Percentiles rank a stretch among this genome's conserved stretches.
Evolutionary conservation across 2,113 vertebrate species (phyloP).

Genomic region (Plotosus lineatus): DNA sequence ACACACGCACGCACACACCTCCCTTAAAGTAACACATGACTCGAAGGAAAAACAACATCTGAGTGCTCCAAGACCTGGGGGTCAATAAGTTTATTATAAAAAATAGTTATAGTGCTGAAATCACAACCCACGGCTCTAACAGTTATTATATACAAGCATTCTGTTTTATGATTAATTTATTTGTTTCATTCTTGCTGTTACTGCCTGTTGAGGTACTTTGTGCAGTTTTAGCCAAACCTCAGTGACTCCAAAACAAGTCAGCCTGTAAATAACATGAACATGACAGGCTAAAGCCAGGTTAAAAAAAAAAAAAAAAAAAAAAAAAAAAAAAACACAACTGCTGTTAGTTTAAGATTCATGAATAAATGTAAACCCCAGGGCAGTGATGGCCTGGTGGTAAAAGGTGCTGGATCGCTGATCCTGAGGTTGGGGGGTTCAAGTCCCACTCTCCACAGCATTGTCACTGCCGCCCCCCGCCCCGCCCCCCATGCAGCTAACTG

Average conservation of each 20-base stretch:
- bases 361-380: too few relatives aligned
- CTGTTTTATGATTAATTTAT: neutral
- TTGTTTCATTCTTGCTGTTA: neutral
- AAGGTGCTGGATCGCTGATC: too few relatives aligned
- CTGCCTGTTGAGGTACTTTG: neutral
- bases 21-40: constrained; percentile 6
- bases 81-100: neutral
- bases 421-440: too few relatives aligned
- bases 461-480: too few relatives aligned
- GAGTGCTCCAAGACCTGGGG: neutral
- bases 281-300: neutral
- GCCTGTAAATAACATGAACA: neutral
- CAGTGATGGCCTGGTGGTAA: too few relatives aligned
- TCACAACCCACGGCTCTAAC: neutral
- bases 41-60: neutral
- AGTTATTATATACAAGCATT: neutral
- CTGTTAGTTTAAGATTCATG: neutral
- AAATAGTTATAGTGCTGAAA: neutral
- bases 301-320: too few relatives aligned
- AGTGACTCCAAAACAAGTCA: neutral
- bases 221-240: neutral
- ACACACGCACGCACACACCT: constrained; percentile 36
- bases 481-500: too few relatives aligned
- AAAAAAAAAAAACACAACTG: too few relatives aligned
- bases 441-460: too few relatives aligned